Base-by-base conservation (phyloP, 2,797 vertebrate species). In the Oreochromis mossambicus region DNA sequence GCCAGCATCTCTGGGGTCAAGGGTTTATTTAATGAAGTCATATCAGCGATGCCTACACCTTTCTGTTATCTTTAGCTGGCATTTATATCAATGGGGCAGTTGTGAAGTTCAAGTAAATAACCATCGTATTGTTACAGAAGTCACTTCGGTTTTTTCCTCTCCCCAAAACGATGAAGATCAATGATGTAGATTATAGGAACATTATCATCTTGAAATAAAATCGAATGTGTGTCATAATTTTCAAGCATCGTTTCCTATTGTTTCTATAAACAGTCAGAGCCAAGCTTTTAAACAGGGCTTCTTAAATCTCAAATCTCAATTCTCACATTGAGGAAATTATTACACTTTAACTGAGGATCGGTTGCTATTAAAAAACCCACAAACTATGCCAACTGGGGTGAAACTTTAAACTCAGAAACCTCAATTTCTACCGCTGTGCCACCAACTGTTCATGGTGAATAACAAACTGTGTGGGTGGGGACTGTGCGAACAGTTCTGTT, bases 11-110 rank as follows among this genome's bases (percentile, higher is more conserved):
- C 82, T 77, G 86, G 87, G 95, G 93, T 95, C 93, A 96, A 94
- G 92, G 92, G 89, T 95, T 94, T 93, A 89, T 92, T 92, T 91
- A 88, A 95, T 94, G 89, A 92, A 95, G 93, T 93, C 89, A 87
- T 90, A 93, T 92, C 91, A 85, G 80, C 26, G 79, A 83, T 73
- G 88, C 54, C 78, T 82, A 82, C 84, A 78, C 41, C 58, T 52
- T 87, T 84, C 70, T 55, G 82, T 84, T 83, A 91, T 88, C 83
- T 77, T 73, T 63, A 26, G 68, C 29, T 80, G 78, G 12, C 5
- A n/a, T 90, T 88, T 80, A 75, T 81, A 83, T 66, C 68, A 26
- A 75, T n/a, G 55, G 70, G 75, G 38, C 5, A 21, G 56, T 61
- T 88, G 66, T 88, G 82, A 86, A 66, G 81, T 77, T 81, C 13